Percentiles rank a stretch among this genome's conserved stretches.
phyloP scores from a whole-genome alignment of 2,797 vertebrate genomes.

The Acrossocheilus wenchowensis region DNA sequence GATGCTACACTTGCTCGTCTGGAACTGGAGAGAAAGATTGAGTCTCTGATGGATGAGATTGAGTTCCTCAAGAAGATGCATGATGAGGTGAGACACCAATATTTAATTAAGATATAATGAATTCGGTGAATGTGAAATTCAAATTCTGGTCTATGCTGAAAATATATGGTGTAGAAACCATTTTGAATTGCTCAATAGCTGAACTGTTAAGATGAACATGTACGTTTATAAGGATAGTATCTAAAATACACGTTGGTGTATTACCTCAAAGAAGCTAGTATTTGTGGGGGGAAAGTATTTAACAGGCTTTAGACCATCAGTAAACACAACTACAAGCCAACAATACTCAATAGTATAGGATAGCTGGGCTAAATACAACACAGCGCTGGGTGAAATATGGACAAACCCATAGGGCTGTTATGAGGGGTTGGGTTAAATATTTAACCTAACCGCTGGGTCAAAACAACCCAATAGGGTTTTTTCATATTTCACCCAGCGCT shows the following conservation, averaged over 20 bases:
- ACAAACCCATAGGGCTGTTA: too few species aligned
- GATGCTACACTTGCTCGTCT: slow-evolving; percentile 80
- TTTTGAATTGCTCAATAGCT: background rate
- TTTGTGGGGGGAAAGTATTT: background rate
- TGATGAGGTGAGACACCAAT: slow-evolving; percentile 71
- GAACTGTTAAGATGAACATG: background rate
- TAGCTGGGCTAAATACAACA: too few species aligned
- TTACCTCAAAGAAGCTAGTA: background rate
- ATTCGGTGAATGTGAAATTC: background rate
- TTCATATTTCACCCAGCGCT: too few species aligned
- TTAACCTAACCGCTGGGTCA: too few species aligned
- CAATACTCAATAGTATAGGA: background rate
- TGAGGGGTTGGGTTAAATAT: too few species aligned
- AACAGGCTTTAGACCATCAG: too few species aligned
- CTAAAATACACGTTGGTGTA: too few species aligned
- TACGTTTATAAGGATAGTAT: background rate
- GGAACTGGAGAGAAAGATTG: slow-evolving; percentile 85
- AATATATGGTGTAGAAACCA: background rate
- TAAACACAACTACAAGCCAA: background rate
- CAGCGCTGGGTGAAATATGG: too few species aligned
- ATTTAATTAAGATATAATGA: background rate
- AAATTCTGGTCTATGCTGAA: background rate
- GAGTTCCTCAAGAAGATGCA: slow-evolving; percentile 85
- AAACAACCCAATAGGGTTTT: too few species aligned
- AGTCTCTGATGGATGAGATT: slow-evolving; percentile 84